A percentile compares a stretch with the other conserved stretches of the same genome.
phyloP scores from a whole-genome alignment of 1,140 invertebrate species.

The Drosophila yakuba region DNA sequence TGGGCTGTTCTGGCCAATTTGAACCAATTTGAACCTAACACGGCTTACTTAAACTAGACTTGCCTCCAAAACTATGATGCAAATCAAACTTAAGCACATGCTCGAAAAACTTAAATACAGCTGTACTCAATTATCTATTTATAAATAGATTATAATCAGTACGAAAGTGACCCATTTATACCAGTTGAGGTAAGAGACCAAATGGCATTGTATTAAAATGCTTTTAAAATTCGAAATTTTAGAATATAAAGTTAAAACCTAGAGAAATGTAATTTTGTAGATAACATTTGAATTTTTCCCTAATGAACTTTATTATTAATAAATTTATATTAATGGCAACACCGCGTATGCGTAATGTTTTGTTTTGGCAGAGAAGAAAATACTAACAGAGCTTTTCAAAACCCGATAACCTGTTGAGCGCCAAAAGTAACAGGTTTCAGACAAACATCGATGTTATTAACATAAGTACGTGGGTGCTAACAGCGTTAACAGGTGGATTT shows the following conservation, averaged over 20 bases:
- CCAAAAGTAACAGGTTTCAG: not conserved
- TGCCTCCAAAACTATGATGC: not conserved
- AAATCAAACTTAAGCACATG: too few relatives aligned
- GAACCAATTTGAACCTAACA: slow-evolving; percentile 53
- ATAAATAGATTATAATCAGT: too few relatives aligned
- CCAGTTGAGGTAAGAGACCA: too few relatives aligned
- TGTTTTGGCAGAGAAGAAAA: not conserved
- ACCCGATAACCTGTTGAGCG: not conserved
- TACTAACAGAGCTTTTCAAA: not conserved
- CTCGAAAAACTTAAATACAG: too few relatives aligned
- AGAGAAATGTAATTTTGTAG: too few relatives aligned
- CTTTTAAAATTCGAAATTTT: too few relatives aligned
- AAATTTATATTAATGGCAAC: not conserved
- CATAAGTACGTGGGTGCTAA: not conserved
- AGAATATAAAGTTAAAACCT: too few relatives aligned
- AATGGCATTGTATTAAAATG: too few relatives aligned
- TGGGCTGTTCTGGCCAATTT: slow-evolving; percentile 42
- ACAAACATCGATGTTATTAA: slow-evolving; percentile 2
- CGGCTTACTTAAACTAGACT: slow-evolving; percentile 38
- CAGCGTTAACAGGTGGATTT: slow-evolving; percentile 1
- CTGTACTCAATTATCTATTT: too few relatives aligned
- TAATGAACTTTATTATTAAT: not conserved
- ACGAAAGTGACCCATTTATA: too few relatives aligned
- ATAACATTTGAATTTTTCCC: too few relatives aligned
- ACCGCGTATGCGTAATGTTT: too few relatives aligned